phyloP scores from a whole-genome alignment of 2,888 invertebrate species.

The Siphlonurus alternatus region DNA sequence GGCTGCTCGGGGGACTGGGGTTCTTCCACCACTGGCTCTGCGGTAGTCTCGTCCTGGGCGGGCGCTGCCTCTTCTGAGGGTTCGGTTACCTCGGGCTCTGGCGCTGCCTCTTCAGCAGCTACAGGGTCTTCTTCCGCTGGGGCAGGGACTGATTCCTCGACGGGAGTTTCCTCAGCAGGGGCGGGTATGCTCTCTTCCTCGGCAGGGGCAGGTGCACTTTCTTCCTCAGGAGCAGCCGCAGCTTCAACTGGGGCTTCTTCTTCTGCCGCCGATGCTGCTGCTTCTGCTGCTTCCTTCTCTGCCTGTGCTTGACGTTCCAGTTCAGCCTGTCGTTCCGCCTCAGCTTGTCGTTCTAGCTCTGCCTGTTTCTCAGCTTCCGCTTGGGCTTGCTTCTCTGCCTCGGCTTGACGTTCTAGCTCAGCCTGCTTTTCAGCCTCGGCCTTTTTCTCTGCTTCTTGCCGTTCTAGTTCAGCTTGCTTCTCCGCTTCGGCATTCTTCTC shows the following conservation, averaged over 20 bases:
- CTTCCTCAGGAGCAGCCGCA: not conserved
- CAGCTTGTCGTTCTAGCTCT: not conserved
- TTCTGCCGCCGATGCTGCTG: not conserved
- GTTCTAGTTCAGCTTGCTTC: not conserved
- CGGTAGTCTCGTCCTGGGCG: not conserved
- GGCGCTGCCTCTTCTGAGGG: not conserved
- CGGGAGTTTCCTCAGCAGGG: not conserved
- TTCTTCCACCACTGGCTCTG: not conserved
- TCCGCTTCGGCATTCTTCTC: not conserved
- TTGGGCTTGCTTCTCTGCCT: not conserved
- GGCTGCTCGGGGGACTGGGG: not conserved
- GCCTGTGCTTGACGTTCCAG: not conserved
- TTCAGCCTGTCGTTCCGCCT: not conserved
- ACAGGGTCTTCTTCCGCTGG: not conserved
- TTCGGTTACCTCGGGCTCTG: not conserved
- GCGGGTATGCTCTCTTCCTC: no score
- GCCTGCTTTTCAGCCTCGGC: not conserved
- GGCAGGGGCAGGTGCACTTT: not conserved
- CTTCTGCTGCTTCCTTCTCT: not conserved
- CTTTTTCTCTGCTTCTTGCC: not conserved
- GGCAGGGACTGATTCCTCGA: not conserved
- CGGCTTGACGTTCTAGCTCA: not conserved
- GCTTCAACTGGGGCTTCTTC: not conserved
- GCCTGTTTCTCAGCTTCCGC: not conserved
- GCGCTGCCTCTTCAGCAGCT: not conserved